Evolutionary conservation across 2,113 vertebrate genomes (phyloP).

Genomic region (Nothoprocta pentlandii): DNA sequence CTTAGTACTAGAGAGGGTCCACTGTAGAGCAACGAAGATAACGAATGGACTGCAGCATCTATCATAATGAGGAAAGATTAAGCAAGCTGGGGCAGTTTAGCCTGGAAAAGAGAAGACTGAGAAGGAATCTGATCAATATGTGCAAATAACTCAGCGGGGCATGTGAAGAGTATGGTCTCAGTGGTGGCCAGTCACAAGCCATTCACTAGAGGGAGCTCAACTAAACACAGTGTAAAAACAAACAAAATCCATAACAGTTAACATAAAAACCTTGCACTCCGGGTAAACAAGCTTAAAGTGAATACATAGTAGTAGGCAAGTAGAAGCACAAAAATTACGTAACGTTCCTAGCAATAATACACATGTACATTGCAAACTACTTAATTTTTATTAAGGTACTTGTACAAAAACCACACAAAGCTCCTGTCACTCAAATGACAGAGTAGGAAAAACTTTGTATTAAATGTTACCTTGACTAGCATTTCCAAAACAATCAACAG

Average conservation of each 20-base stretch:
- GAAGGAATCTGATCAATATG: no score
- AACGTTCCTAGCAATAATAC: not conserved
- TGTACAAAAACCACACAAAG: not conserved
- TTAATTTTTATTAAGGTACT: conserved; percentile 8
- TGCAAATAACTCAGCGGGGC: no score
- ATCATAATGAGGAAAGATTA: no score
- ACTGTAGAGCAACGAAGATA: no score
- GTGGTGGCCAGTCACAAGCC: not conserved
- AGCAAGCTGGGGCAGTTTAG: no score
- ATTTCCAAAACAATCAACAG: not conserved
- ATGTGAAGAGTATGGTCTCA: no score
- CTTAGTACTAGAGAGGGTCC: no score
- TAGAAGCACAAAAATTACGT: not conserved
- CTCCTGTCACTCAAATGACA: not conserved
- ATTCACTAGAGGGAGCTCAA: not conserved
- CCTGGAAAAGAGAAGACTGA: no score
- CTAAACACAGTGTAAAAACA: rapidly evolving
- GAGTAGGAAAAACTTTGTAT: not conserved
- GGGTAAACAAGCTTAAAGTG: not conserved
- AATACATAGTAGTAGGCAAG: not conserved
- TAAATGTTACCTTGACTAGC: not conserved
- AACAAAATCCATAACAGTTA: not conserved
- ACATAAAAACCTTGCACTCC: rapidly evolving
- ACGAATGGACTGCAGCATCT: no score
- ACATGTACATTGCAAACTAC: not conserved